These are phyloP conservation scores for Podabrus alpinus DNA, from an alignment of 2,888 invertebrate genomes.

Conservation along the genomic window DNA sequence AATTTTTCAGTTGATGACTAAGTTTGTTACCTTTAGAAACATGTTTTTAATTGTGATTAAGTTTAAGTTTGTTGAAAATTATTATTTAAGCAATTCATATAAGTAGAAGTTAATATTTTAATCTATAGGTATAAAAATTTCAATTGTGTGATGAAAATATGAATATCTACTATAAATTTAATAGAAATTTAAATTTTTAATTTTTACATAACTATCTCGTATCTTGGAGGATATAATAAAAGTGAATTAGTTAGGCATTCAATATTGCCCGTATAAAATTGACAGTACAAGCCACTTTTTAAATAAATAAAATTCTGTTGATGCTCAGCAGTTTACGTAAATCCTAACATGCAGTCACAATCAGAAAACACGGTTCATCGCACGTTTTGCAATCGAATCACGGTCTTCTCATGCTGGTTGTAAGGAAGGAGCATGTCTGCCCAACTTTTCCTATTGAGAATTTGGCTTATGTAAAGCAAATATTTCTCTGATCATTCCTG, in stretches of 20 bases:
- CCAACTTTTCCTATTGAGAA: conserved; percentile 41
- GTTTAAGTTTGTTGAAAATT: too few species aligned
- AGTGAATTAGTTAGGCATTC: background rate
- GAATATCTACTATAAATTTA: background rate
- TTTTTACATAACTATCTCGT: background rate
- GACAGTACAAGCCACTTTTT: background rate
- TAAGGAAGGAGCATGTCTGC: conserved; percentile 24
- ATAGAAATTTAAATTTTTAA: background rate
- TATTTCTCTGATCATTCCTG: conserved; percentile 42
- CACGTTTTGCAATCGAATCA: conserved; percentile 18
- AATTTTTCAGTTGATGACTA: background rate
- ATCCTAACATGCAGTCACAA: conserved; percentile 17
- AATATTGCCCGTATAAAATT: conserved; percentile 3
- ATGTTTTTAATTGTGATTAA: too few species aligned
- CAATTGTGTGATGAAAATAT: background rate
- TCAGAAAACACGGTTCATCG: conserved; percentile 16
- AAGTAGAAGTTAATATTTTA: background rate
- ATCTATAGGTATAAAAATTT: background rate
- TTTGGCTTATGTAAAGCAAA: conserved; percentile 44
- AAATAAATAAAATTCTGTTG: conserved; percentile 2
- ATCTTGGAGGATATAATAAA: background rate
- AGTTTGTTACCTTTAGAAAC: too few species aligned
- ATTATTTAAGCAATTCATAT: too few species aligned
- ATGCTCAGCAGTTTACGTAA: conserved; percentile 12
- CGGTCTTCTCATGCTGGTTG: conserved; percentile 9